Evolutionary conservation across 2,113 vertebrate species (phyloP).

Genomic region (Macroglossus sobrinus): DNA sequence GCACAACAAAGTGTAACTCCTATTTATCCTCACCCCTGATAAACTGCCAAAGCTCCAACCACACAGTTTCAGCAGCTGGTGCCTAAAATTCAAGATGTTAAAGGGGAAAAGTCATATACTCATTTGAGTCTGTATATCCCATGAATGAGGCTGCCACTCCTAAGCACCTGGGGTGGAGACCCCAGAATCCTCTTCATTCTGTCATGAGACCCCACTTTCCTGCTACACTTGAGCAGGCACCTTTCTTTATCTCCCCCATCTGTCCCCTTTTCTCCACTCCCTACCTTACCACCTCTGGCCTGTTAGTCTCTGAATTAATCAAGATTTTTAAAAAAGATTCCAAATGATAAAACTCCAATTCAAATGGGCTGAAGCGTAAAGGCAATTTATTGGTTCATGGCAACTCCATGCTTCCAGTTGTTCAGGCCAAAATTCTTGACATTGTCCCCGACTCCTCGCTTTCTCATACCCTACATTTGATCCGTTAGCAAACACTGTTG

Average conservation of each 20-base stretch:
- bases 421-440: neutral
- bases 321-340: neutral
- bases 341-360: neutral
- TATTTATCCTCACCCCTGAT: neutral
- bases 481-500: neutral
- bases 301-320: neutral
- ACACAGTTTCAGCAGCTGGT: neutral
- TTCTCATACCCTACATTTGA: neutral
- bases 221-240: rapidly evolving
- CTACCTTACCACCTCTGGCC: neutral
- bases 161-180: neutral
- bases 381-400: neutral
- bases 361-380: neutral
- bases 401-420: neutral
- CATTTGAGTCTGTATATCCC: rapidly evolving
- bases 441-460: neutral
- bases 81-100: neutral
- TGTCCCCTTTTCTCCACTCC: neutral
- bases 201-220: neutral
- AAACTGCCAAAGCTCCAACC: neutral
- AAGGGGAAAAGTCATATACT: neutral
- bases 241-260: neutral
- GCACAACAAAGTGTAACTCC: rapidly evolving
- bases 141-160: neutral
- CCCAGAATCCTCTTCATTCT: neutral